Conservation (phyloP, 2,797 vertebrate genomes). For the Smutsia temminckii region DNA sequence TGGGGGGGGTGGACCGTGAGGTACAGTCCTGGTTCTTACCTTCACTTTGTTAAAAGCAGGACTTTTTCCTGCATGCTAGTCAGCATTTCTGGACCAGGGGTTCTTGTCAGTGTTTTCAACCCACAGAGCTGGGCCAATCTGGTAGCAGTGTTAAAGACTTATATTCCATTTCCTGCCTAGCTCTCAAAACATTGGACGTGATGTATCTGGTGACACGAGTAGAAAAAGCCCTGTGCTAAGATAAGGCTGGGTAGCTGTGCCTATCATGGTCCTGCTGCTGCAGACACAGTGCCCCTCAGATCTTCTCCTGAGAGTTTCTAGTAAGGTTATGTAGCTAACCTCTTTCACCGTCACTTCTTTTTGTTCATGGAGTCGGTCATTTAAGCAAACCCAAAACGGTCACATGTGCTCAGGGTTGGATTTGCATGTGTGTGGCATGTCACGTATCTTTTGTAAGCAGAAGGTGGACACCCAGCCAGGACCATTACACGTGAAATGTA, state of each 20-base stretch:
- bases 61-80: not conserved
- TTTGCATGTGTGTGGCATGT: fast-evolving
- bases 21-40: not conserved
- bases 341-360: not conserved
- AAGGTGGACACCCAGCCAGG: fast-evolving
- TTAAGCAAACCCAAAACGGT: not conserved
- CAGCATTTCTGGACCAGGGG: not conserved
- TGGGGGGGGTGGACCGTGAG: not conserved
- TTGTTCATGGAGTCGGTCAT: not conserved
- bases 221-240: not conserved
- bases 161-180: not conserved
- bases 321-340: fast-evolving
- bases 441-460: not conserved
- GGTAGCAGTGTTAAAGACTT: not conserved
- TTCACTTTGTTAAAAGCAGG: not conserved
- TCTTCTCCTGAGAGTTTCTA: not conserved
- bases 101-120: not conserved
- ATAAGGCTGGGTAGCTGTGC: not conserved
- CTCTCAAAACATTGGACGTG: not conserved
- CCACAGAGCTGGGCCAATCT: not conserved
- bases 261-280: fast-evolving
- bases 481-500: fast-evolving
- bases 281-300: not conserved
- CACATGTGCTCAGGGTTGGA: fast-evolving
- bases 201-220: not conserved